phyloP scores from a whole-genome alignment of 2,797 vertebrate genomes.

The Halcyon smyrnensis region DNA sequence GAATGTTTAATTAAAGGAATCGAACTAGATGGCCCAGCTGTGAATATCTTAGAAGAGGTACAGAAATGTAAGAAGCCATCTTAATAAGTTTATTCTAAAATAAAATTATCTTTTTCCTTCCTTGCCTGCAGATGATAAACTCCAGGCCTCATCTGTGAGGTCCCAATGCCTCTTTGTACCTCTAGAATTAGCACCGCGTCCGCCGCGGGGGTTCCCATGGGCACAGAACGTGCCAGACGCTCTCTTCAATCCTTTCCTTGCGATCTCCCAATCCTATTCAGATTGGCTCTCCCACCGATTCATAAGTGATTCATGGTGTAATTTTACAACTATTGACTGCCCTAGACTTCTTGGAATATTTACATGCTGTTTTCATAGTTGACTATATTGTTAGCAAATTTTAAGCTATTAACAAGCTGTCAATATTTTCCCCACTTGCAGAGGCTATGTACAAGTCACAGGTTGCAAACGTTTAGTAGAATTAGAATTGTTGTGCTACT shows the following conservation, averaged over 20 bases:
- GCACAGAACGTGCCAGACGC: background rate
- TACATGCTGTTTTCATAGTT: background rate
- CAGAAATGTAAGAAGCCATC: background rate
- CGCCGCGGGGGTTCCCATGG: background rate
- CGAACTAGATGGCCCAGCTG: background rate
- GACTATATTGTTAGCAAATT: background rate
- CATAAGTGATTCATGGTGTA: background rate
- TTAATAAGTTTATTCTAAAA: background rate
- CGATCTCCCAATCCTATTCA: background rate
- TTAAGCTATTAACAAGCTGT: conserved; percentile 19
- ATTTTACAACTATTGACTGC: background rate
- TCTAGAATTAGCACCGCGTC: background rate
- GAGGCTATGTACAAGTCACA: background rate
- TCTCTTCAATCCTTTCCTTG: background rate
- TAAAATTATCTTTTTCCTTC: background rate
- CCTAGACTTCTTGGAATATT: background rate
- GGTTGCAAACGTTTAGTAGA: background rate
- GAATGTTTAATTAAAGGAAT: background rate
- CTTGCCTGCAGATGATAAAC: background rate
- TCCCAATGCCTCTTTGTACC: background rate
- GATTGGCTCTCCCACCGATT: background rate
- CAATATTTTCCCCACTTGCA: background rate
- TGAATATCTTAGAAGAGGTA: background rate
- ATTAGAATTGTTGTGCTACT: background rate
- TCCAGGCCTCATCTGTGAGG: background rate